These are phyloP conservation scores for Carcina quercana DNA, from an alignment of 2,888 invertebrate genomes.

Conservation along the genomic window DNA sequence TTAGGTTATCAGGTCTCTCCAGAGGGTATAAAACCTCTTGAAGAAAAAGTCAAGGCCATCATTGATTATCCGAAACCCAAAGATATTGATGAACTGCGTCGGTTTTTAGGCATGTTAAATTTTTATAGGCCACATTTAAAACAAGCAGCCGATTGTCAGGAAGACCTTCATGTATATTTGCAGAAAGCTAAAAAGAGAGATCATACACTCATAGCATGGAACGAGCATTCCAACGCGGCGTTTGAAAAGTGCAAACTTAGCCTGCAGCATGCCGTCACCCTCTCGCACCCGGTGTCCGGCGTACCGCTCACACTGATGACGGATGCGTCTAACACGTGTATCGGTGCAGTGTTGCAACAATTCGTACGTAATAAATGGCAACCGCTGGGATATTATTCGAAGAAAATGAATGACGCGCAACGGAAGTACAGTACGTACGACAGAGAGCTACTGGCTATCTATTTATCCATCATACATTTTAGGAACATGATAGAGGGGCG, in stretches of 20 bases:
- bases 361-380: constrained; percentile 10
- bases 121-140: constrained; percentile 7
- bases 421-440: constrained; percentile 22
- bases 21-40: not conserved
- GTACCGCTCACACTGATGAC: constrained; percentile 20
- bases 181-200: constrained; percentile 7
- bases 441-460: constrained; percentile 17
- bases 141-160: constrained; percentile 1
- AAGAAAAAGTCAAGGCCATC: not conserved
- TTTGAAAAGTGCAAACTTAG: constrained; percentile 21
- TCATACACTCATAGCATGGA: constrained; percentile 13
- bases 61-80: constrained; percentile 2
- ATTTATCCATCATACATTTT: constrained; percentile 14
- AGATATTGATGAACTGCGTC: constrained; percentile 5
- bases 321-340: constrained; percentile 33
- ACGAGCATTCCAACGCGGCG: constrained; percentile 11
- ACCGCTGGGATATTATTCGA: constrained; percentile 18
- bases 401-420: constrained; percentile 3
- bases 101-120: constrained; percentile 10
- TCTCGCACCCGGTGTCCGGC: constrained; percentile 22
- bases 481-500: constrained; percentile 15
- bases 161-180: constrained; percentile 1
- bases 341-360: constrained; percentile 38
- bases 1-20: not conserved
- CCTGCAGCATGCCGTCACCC: constrained; percentile 19